Base-by-base conservation (phyloP, 2,888 invertebrate species). In the Suillia variegata region DNA sequence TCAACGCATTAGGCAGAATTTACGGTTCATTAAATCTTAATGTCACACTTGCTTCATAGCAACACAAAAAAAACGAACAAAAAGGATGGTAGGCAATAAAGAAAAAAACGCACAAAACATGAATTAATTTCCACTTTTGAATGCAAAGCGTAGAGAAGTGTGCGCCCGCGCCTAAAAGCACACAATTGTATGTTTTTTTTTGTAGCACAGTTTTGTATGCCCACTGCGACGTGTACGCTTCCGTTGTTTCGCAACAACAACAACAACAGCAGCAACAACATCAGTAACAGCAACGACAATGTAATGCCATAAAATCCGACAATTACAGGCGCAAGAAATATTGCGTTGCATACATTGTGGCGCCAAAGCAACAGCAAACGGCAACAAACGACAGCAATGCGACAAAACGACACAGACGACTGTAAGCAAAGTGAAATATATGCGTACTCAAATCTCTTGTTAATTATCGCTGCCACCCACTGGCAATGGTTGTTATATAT, bases 11-110 rank as follows among this genome's bases (percentile, higher is more conserved):
- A 73, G 70, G 70, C 73, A 70, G n/a, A 69, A 62, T 71, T 71
- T 73, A 73, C 73, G 73, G 67, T 70, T 73, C 71, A 73, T 73
- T 71, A 70, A 71, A 70, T 71, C 66, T 68, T 65, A 62, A 64
- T 68, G 68, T 73, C 64, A 71, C 67, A 38, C 6, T n/a, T n/a
- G n/a, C n/a, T n/a, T n/a, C n/a, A n/a, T n/a, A n/a, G n/a, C n/a
- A n/a, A n/a, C n/a, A n/a, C n/a, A n/a, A n/a, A n/a, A n/a, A n/a
- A n/a, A n/a, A n/a, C n/a, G n/a, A n/a, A n/a, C n/a, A n/a, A n/a
- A n/a, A n/a, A n/a, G n/a, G n/a, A n/a, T n/a, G n/a, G n/a, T n/a
- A n/a, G n/a, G n/a, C n/a, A n/a, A n/a, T n/a, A n/a, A n/a, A n/a
- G n/a, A n/a, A n/a, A n/a, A n/a, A n/a, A n/a, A 13, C 38, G n/a